These are phyloP conservation scores for Plagodis dolabraria DNA, from an alignment of 2,888 invertebrate species.

Conservation along the genomic window DNA sequence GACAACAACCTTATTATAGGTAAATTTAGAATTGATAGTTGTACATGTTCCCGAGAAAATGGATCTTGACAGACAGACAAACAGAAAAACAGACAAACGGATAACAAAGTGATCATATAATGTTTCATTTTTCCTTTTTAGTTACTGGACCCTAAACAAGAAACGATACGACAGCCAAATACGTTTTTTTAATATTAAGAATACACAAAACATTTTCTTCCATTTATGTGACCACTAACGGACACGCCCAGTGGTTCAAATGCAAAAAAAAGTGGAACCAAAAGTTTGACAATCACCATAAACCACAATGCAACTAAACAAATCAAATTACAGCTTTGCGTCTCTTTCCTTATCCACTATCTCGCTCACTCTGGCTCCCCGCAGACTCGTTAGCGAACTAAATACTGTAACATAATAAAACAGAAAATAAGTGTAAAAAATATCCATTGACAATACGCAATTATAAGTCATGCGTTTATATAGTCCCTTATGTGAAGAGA, in stretches of 20 bases:
- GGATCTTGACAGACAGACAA: too few relatives aligned
- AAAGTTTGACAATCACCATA: slow-evolving; percentile 52
- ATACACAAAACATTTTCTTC: too few relatives aligned
- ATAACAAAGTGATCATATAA: too few relatives aligned
- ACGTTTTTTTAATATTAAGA: too few relatives aligned
- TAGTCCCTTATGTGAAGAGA: slow-evolving; percentile 8
- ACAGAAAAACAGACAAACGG: too few relatives aligned
- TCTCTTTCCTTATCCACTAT: slow-evolving; percentile 46
- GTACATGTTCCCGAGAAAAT: too few relatives aligned
- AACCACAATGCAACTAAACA: slow-evolving; percentile 68
- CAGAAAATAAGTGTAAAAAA: slow-evolving; percentile 76
- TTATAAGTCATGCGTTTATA: slow-evolving; percentile 16
- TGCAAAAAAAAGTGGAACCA: slow-evolving; percentile 37
- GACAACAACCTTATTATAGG: too few relatives aligned
- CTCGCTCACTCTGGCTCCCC: slow-evolving; percentile 63
- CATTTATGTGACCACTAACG: background rate
- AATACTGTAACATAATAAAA: slow-evolving; percentile 78
- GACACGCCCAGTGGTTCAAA: slow-evolving; percentile 41
- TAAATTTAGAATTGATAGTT: too few relatives aligned
- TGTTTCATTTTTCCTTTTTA: too few relatives aligned
- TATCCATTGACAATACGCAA: slow-evolving; percentile 56
- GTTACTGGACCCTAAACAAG: too few relatives aligned
- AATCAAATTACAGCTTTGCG: slow-evolving; percentile 52
- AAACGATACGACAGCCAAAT: too few relatives aligned
- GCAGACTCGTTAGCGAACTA: slow-evolving; percentile 79